Evolutionary conservation across 2,888 invertebrate genomes (phyloP).

Genomic region (Cosmopolites sordidus): DNA sequence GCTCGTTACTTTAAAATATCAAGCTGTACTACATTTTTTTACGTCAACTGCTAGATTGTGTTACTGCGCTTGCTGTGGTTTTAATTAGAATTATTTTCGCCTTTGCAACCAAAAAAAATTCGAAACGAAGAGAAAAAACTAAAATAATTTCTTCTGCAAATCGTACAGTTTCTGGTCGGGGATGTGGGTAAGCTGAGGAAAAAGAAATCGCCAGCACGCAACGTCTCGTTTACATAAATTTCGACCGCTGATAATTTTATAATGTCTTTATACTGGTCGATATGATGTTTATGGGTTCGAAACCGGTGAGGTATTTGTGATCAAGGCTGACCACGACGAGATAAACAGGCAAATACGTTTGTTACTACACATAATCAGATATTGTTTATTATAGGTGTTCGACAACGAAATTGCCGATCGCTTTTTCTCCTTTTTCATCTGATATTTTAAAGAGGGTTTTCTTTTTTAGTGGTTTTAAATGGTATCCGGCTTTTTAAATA

Average conservation of each 20-base stretch:
- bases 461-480: no score
- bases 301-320: conserved; percentile 10
- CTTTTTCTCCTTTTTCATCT: background rate
- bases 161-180: no score
- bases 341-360: background rate
- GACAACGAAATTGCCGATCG: background rate
- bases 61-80: no score
- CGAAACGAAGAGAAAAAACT: no score
- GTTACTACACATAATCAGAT: background rate
- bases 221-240: conserved; percentile 34
- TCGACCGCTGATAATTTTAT: conserved; percentile 30
- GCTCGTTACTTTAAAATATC: no score
- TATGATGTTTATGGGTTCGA: conserved; percentile 13
- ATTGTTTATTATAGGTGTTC: background rate
- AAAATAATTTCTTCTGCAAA: no score
- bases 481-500: no score
- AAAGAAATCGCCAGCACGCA: conserved; percentile 22
- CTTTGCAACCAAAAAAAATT: no score
- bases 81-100: no score
- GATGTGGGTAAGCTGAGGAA: conserved; percentile 10
- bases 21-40: no score
- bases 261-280: conserved; percentile 31
- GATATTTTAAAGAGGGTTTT: no score
- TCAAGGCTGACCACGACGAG: background rate
- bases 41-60: no score